These are phyloP conservation scores for Echinarachnius parma DNA, from an alignment of 53 echinoderm and acorn worm genomes.

Conservation along the genomic window DNA sequence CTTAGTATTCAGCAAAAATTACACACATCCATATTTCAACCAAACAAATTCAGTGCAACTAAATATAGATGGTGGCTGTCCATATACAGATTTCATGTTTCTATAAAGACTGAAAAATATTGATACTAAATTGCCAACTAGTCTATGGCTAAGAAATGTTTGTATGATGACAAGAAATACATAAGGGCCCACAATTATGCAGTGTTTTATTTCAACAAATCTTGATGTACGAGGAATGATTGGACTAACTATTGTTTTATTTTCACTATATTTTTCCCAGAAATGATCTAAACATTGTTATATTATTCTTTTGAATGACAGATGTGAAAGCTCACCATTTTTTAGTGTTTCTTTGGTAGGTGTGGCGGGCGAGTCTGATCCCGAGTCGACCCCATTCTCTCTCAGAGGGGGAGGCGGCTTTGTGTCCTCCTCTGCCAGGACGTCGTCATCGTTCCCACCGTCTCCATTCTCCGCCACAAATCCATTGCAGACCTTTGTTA, in stretches of 20 bases:
- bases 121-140: too few relatives aligned
- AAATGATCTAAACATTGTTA: background rate
- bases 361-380: constrained; percentile 2
- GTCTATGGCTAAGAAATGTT: too few relatives aligned
- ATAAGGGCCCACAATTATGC: too few relatives aligned
- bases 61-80: too few relatives aligned
- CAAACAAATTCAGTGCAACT: too few relatives aligned
- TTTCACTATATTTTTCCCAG: background rate
- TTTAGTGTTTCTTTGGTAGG: constrained; percentile 44
- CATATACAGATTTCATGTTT: too few relatives aligned
- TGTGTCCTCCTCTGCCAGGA: constrained; percentile 13
- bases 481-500: constrained; percentile 68
- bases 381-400: constrained; percentile 24
- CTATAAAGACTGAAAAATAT: too few relatives aligned
- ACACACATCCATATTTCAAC: too few relatives aligned
- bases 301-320: background rate
- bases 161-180: too few relatives aligned
- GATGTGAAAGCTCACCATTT: constrained; percentile 25
- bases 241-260: background rate
- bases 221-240: too few relatives aligned
- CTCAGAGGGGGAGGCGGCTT: constrained; percentile 1
- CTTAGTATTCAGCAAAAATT: too few relatives aligned
- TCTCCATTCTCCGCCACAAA: constrained; percentile 40
- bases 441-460: constrained; percentile 4
- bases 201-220: too few relatives aligned